phyloP scores from a whole-genome alignment of 2,113 vertebrate genomes.

The Neolamprologus falcicula region DNA sequence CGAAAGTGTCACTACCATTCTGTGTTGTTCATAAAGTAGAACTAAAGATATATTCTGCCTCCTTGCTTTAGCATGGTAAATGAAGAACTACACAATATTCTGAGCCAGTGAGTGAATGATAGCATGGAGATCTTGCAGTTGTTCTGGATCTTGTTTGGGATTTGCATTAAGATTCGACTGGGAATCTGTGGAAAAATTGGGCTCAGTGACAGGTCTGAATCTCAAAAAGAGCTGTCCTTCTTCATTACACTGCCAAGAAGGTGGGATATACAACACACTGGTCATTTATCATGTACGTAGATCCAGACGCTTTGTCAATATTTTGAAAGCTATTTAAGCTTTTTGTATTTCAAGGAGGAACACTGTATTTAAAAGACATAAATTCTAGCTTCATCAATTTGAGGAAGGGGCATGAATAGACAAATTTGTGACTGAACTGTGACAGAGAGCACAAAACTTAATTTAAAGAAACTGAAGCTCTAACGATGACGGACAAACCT shows the following conservation, averaged over 20 bases:
- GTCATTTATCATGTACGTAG: neutral
- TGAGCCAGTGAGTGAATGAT: neutral
- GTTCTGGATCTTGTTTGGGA: neutral
- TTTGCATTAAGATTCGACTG: neutral
- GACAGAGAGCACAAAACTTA: neutral
- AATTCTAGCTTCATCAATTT: neutral
- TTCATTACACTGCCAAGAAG: neutral
- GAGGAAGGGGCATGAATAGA: neutral
- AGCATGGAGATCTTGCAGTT: neutral
- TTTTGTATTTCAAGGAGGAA: neutral
- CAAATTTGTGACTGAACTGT: neutral
- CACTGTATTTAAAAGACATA: neutral
- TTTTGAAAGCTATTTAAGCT: neutral
- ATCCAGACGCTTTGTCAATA: neutral
- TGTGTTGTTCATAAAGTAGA: neutral
- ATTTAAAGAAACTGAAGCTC: neutral
- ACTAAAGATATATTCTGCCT: neutral
- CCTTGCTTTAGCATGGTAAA: neutral
- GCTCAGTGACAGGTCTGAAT: neutral
- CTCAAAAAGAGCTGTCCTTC: neutral
- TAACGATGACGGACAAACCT: neutral
- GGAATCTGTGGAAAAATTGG: neutral
- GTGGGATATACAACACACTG: neutral
- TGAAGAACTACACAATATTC: neutral
- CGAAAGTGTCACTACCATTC: neutral